A percentile compares a stretch with the other conserved stretches of the same genome.
phyloP scores from a whole-genome alignment of 2,113 vertebrate genomes.

The Etheostoma cragini region DNA sequence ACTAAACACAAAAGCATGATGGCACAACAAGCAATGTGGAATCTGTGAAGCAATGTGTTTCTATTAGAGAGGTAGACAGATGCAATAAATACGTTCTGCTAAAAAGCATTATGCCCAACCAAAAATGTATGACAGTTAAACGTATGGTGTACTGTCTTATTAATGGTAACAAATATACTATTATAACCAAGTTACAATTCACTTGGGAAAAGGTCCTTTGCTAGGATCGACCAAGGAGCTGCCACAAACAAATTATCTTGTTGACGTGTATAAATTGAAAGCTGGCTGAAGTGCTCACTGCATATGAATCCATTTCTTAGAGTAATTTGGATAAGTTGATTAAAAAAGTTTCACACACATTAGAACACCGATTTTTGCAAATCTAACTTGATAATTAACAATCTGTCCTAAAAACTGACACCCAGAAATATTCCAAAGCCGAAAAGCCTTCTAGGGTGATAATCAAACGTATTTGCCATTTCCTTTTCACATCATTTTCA shows the following conservation, averaged over 20 bases:
- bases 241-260: not conserved
- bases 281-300: not conserved
- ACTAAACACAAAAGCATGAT: slow-evolving; percentile 4
- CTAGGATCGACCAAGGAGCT: not conserved
- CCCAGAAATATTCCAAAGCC: not conserved
- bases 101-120: not conserved
- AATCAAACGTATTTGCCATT: not conserved
- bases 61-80: not conserved
- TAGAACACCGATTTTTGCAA: not conserved
- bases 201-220: not conserved
- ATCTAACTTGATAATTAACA: not conserved
- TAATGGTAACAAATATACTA: not conserved
- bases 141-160: not conserved
- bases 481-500: not conserved
- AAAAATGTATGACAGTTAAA: not conserved
- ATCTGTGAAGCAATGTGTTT: not conserved
- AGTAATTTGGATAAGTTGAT: not conserved
- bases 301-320: not conserved
- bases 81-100: not conserved
- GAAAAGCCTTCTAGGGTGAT: not conserved
- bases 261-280: not conserved
- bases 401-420: not conserved
- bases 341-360: not conserved
- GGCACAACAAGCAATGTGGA: not conserved
- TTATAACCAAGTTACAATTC: not conserved